A percentile compares a stretch with the other conserved stretches of the same genome.
These are phyloP conservation scores for Dichetophora obliterata DNA, from an alignment of 2,888 invertebrate genomes.

Conservation along the genomic window DNA sequence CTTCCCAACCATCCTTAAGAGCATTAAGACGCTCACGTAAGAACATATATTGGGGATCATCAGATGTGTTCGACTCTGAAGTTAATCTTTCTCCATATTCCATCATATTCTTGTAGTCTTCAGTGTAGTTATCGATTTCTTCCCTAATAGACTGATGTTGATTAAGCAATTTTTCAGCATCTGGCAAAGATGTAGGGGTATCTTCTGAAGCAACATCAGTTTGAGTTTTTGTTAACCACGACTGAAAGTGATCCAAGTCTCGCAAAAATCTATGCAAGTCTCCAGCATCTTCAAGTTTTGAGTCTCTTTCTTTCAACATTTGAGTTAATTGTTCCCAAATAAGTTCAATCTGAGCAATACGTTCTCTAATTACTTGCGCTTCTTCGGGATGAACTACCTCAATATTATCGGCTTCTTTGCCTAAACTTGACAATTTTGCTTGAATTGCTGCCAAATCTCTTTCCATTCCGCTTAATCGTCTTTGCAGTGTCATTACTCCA, in stretches of 20 bases:
- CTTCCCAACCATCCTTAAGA: slow-evolving; percentile 98
- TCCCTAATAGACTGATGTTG: slow-evolving; percentile 99
- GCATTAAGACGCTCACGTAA: slow-evolving; percentile 97
- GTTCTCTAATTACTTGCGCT: slow-evolving; percentile 89
- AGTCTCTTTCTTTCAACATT: slow-evolving; percentile 97
- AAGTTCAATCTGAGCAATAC: slow-evolving; percentile 89
- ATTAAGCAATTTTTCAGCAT: slow-evolving; percentile 95
- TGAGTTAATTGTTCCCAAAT: slow-evolving; percentile 98
- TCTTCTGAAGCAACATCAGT: slow-evolving; percentile 99
- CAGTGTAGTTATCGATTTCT: slow-evolving; percentile 99
- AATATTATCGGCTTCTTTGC: slow-evolving; percentile 92
- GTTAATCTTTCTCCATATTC: slow-evolving; percentile 97
- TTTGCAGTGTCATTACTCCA: slow-evolving; percentile 97
- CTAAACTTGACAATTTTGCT: slow-evolving; percentile 94
- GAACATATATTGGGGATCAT: slow-evolving; percentile 99
- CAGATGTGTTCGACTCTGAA: slow-evolving; percentile 86
- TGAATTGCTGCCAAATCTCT: slow-evolving; percentile 98
- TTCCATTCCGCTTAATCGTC: slow-evolving; percentile 98
- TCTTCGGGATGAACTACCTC: slow-evolving; percentile 96
- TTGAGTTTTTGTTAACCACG: slow-evolving; percentile 98
- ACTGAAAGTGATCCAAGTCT: slow-evolving; percentile 99
- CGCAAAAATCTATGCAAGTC: slow-evolving; percentile 98
- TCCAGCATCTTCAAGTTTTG: slow-evolving; percentile 98
- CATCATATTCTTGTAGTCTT: slow-evolving; percentile 99
- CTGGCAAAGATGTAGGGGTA: slow-evolving; percentile 91